Evolutionary conservation across 2,797 vertebrate genomes (phyloP).

Genomic region (Acestrorhynchus altus): DNA sequence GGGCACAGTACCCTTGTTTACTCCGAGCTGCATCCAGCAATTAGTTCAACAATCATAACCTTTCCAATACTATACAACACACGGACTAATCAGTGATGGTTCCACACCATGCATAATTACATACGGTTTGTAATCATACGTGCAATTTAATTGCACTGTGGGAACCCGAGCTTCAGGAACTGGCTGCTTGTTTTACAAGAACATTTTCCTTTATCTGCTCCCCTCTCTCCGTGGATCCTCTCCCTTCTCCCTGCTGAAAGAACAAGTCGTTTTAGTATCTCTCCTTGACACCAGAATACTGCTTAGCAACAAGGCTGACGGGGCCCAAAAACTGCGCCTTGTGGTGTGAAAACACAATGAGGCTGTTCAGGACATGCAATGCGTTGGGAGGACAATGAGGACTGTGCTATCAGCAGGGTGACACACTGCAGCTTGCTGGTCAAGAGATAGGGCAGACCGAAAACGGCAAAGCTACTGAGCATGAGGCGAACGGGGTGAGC

Average conservation of each 20-base stretch:
- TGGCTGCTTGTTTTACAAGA: conserved; percentile 30
- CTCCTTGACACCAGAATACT: conserved; percentile 55
- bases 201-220: conserved; percentile 57
- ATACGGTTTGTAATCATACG: conserved; percentile 6
- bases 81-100: not conserved
- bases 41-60: too few relatives aligned
- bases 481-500: conserved; percentile 62
- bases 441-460: conserved; percentile 52
- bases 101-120: not conserved
- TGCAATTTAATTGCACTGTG: conserved; percentile 48
- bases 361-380: conserved; percentile 61
- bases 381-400: conserved; percentile 69
- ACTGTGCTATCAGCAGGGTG: conserved; percentile 65
- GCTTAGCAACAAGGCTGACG: conserved; percentile 63
- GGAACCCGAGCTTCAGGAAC: conserved; percentile 25
- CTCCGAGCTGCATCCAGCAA: too few relatives aligned
- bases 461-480: conserved; percentile 46
- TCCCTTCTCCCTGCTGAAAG: conserved; percentile 31
- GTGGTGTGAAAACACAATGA: conserved; percentile 60
- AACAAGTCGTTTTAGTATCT: conserved; percentile 61
- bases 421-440: conserved; percentile 60
- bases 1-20: too few relatives aligned
- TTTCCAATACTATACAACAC: too few relatives aligned
- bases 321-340: conserved; percentile 55
- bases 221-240: conserved; percentile 38